phyloP scores from a whole-genome alignment of 2,888 invertebrate species.

The Selenia dentaria region DNA sequence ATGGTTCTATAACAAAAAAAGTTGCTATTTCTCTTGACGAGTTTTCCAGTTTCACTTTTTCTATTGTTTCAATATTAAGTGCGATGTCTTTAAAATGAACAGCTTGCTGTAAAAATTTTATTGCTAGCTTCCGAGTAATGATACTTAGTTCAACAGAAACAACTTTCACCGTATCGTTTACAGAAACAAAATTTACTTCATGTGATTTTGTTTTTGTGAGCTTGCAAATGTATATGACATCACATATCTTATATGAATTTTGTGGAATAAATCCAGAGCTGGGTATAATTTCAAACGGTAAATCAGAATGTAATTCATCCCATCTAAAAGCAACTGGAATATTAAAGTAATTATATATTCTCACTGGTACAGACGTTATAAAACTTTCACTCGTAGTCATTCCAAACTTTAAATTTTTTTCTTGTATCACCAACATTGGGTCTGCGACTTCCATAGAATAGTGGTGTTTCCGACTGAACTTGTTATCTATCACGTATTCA shows the following conservation, averaged over 20 bases:
- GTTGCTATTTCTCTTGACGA: slow-evolving; percentile 78
- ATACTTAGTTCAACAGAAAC: slow-evolving; percentile 64
- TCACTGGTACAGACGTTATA: slow-evolving; percentile 63
- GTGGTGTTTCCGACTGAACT: slow-evolving; percentile 56
- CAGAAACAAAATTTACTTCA: slow-evolving; percentile 60
- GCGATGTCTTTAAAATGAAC: slow-evolving; percentile 70
- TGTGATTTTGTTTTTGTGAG: slow-evolving; percentile 67
- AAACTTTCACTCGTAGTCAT: slow-evolving; percentile 72
- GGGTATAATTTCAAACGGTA: slow-evolving; percentile 70
- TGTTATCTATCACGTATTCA: slow-evolving; percentile 60
- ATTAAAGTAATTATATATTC: slow-evolving; percentile 67
- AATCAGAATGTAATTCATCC: slow-evolving; percentile 56
- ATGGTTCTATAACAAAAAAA: slow-evolving; percentile 78
- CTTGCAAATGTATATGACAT: slow-evolving; percentile 59
- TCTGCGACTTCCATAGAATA: slow-evolving; percentile 58
- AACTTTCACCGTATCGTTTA: slow-evolving; percentile 38
- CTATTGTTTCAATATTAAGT: slow-evolving; percentile 63
- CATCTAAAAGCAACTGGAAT: slow-evolving; percentile 59
- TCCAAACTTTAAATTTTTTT: slow-evolving; percentile 70
- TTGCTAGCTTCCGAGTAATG: slow-evolving; percentile 65
- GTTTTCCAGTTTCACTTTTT: slow-evolving; percentile 79
- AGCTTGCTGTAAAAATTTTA: slow-evolving; percentile 66
- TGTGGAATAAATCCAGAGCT: slow-evolving; percentile 54
- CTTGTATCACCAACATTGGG: slow-evolving; percentile 56
- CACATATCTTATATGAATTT: slow-evolving; percentile 64